Percentiles rank a stretch among this genome's conserved stretches.
Conservation (phyloP, 2,113 vertebrate species). For the Pluvialis apricaria region DNA sequence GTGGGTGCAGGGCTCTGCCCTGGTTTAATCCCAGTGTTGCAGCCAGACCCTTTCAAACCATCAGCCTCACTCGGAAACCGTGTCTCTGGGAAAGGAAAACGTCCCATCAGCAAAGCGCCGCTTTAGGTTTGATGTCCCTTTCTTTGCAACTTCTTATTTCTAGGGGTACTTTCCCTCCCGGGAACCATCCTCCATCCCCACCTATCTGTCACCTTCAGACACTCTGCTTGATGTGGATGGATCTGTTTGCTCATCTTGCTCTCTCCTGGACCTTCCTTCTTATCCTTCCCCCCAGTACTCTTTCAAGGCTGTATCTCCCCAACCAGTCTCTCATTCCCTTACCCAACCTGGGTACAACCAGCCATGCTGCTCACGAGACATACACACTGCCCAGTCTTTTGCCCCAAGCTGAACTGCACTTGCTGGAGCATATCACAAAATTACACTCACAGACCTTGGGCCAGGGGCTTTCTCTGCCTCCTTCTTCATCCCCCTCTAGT, state of each 20-base stretch:
- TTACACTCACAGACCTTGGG: not conserved
- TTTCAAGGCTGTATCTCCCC: not conserved
- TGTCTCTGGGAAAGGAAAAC: not conserved
- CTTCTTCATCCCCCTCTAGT: not conserved
- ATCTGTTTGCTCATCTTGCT: not conserved
- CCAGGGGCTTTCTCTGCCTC: not conserved
- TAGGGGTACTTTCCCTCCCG: not conserved
- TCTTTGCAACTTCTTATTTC: not conserved
- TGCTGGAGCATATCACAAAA: not conserved
- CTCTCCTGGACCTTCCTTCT: not conserved
- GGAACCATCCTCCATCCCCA: not conserved
- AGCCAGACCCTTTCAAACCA: not conserved
- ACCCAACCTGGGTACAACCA: not conserved
- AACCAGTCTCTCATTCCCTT: accelerated
- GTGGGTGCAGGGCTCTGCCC: not conserved
- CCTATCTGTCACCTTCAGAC: not conserved
- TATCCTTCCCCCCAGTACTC: not conserved
- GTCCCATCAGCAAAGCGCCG: accelerated
- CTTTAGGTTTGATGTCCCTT: not conserved
- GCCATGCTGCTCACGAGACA: not conserved
- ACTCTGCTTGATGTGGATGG: too few species aligned
- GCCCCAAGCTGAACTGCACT: not conserved
- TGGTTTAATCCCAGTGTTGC: not conserved
- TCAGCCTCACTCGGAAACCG: accelerated
- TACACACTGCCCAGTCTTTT: accelerated